Base-by-base conservation (phyloP, 2,888 invertebrate genomes). In the Phalera bucephala region DNA sequence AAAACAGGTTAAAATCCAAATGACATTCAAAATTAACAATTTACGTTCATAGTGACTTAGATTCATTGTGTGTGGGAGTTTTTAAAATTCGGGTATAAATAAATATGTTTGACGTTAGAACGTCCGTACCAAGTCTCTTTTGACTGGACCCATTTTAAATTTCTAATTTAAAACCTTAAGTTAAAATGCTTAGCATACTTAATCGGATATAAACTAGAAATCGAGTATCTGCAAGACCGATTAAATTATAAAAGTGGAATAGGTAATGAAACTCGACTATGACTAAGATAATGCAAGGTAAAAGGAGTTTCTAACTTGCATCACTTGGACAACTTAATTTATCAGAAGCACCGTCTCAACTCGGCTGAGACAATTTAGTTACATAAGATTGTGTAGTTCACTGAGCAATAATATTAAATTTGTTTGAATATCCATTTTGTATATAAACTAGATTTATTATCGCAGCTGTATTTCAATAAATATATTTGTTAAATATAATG, bases 271-370 rank as follows among this genome's bases (percentile, higher is more conserved):
- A 47, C 31, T 38, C 38, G 33, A 17, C 41, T 17, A 37, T 40
- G 29, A 9, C 35, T 2, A 29, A 45, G 40, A 56, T 48, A 45
- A 39, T 21, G 25, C 11, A 17, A 51, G 33, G 37, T 51, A 42
- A 33, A 48, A 43, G 36, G 43, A 44, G 32, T 46, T 53, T 40
- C 20, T 35, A 43, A 54, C 29, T 54, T 56, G 38, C 49, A 40
- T 43, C 37, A 41, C 40, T 39, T 31, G 7, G 31, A 31, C 42
- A 53, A 45, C 45, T 40, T 52, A 46, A 48, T 44, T 49, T 44
- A 57, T 44, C 46, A 55, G 41, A 50, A 38, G 35, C 40, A 36
- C 40, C 27, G 28, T 26, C 22, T 31, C 31, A 40, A 27, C 38
- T 45, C 40, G 36, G 32, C 40, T 45, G 20, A 31, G 36, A 39